phyloP scores from a whole-genome alignment of 2,797 vertebrate species.

The Enoplosus armatus region DNA sequence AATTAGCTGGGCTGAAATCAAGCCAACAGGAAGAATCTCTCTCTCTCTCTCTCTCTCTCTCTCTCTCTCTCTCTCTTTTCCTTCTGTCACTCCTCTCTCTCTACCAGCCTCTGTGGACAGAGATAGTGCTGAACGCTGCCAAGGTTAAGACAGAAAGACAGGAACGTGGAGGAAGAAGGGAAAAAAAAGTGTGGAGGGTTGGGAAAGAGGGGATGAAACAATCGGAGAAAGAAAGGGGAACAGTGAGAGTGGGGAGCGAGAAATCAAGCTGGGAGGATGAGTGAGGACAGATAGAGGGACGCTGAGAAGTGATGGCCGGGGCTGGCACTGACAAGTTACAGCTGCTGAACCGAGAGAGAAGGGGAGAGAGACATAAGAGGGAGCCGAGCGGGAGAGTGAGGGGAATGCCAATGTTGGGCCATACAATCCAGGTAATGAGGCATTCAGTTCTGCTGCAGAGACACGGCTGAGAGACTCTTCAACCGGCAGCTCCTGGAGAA shows the following conservation, averaged over 20 bases:
- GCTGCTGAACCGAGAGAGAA: slow-evolving; percentile 67
- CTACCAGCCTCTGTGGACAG: slow-evolving; percentile 34
- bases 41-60: slow-evolving; percentile 18
- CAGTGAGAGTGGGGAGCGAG: neutral
- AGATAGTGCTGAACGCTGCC: slow-evolving; percentile 51
- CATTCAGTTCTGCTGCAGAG: slow-evolving; percentile 68
- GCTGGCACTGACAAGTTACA: slow-evolving; percentile 57
- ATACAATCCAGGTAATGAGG: slow-evolving; percentile 82
- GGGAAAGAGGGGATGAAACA: slow-evolving; percentile 37
- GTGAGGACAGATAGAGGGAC: slow-evolving; percentile 39
- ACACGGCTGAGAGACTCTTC: slow-evolving; percentile 63
- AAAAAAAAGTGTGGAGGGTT: neutral
- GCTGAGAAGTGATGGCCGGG: slow-evolving; percentile 31
- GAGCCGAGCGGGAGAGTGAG: slow-evolving; percentile 45
- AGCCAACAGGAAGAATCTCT: slow-evolving; percentile 65
- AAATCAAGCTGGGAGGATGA: slow-evolving; percentile 45
- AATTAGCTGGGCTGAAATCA: slow-evolving; percentile 72
- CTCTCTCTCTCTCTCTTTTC: neutral
- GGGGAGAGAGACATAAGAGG: slow-evolving; percentile 7
- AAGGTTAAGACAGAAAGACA: slow-evolving; percentile 35
- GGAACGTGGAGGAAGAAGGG: neutral
- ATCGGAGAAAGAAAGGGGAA: slow-evolving; percentile 20
- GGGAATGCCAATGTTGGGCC: slow-evolving; percentile 74
- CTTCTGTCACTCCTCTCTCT: slow-evolving; percentile 12
- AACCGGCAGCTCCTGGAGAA: slow-evolving; percentile 55